Evolutionary conservation across 2,888 invertebrate genomes (phyloP).

Genomic region (Trissoscelio sp.): DNA sequence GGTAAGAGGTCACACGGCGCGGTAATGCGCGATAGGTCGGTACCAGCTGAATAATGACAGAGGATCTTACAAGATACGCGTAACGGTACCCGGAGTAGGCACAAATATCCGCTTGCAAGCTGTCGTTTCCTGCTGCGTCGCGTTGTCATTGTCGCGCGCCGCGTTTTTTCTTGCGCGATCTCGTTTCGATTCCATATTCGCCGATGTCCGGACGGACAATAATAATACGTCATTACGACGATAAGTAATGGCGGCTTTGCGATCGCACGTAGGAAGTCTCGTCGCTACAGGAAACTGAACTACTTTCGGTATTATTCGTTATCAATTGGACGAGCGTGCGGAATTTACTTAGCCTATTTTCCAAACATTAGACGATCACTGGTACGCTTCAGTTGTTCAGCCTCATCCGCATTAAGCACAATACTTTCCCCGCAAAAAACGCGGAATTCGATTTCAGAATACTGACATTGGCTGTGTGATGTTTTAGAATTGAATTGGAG

Average conservation of each 20-base stretch:
- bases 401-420: constrained; percentile 17
- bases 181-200: constrained; percentile 56
- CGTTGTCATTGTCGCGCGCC: constrained; percentile 67
- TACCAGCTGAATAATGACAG: constrained; percentile 74
- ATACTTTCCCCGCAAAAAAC: constrained; percentile 56
- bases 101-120: constrained; percentile 82
- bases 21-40: constrained; percentile 73
- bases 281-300: constrained; percentile 56
- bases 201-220: constrained; percentile 43
- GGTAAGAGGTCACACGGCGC: constrained; percentile 70
- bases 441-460: constrained; percentile 43
- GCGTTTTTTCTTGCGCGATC: constrained; percentile 53
- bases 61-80: constrained; percentile 67
- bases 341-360: constrained; percentile 28
- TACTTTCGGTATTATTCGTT: constrained; percentile 39
- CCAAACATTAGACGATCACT: neutral
- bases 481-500: neutral
- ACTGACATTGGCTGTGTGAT: too few relatives aligned
- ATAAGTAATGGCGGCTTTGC: constrained; percentile 53
- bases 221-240: constrained; percentile 53
- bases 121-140: constrained; percentile 74
- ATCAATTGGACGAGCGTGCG: constrained; percentile 21
- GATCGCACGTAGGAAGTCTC: constrained; percentile 42
- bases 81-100: constrained; percentile 81
- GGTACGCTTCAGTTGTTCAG: constrained; percentile 9